Base-by-base conservation (phyloP, 2,888 invertebrate species). In the Papilio gigon region DNA sequence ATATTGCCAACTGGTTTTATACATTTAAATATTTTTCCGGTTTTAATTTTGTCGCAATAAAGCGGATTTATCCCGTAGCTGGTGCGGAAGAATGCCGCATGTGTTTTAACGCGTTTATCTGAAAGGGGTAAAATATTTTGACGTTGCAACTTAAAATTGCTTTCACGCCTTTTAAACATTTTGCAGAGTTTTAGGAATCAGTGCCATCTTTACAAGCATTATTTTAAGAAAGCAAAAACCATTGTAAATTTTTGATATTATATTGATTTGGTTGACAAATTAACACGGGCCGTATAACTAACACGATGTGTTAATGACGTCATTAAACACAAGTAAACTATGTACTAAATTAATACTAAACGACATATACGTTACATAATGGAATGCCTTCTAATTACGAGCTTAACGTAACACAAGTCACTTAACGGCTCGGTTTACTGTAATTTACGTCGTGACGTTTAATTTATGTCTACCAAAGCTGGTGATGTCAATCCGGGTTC, bases 401-500 rank as follows among this genome's bases (percentile, higher is more conserved):
- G 22, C 30, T 35, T 37, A 35, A 37, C 22, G n/a, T 47, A 30
- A 44, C 44, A 62, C 40, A 56, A 33, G 20, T 61, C 25, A 53
- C 20, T 40, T 61, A 61, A 53, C 8, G 40, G 40, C 53, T 42
- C 56, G 33, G 63, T 33, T 58, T 44, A 37, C 44, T 44, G 44
- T 56, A 63, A 63, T 58, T 44, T 56, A 58, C 56, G 6, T 35
- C 8, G 33, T 37, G 42, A 33, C 20, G 17, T 27, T 27, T 61
- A 58, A 68, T 62, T 67, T 56, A 63, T 58, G 27, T 35, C 25
- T 58, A 63, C 62, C 53, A 42, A 53, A 30, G 50, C 17, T 47
- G 27, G 27, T 68, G 40, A 56, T 68, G 67, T 70, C 70, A 70
- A 66, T 69, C 66, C 60, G 30, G 59, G 63, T 62, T 50, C 53